Base-by-base conservation (phyloP, 2,797 vertebrate genomes). In the Gadopsis bispinosus region DNA sequence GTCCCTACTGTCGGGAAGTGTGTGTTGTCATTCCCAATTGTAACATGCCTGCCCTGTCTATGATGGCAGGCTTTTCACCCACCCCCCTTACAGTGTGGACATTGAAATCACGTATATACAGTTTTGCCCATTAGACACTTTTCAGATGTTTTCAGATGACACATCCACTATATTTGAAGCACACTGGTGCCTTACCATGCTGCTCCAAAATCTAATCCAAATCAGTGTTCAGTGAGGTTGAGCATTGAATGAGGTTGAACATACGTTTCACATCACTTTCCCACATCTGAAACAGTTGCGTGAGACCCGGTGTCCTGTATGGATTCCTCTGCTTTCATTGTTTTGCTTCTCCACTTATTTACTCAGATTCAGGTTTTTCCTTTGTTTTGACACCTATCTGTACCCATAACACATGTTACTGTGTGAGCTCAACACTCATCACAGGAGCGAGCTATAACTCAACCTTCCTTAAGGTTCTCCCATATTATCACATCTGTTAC, bases 301-400 rank as follows among this genome's bases (percentile, higher is more conserved):
- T 3, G 29, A 48, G 14, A 5, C 20, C 35, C 4, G 0, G 4
- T 7, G 31, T 8, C 35, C 7, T 8, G 6, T 26, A 26, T 26
- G 26, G 26, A 26, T 26, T 26, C 37, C 26, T 55, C 53, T 50
- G 61, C 66, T 71, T 58, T 72, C 10, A 66, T 60, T 37, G 22
- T 33, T 9, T 33, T 35, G 51, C 20, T 54, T 53, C 48, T 53
- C n/a, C 35, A 37, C n/a, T 54, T 14, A 43, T 41, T 54, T 33
- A 35, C 26, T 58, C 45, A 10, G 12, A 47, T 65, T 59, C 45
- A 66, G 43, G 17, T 73, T 79, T 31, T 62, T 51, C 35, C 58
- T 47, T 37, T 54, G 22, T 54, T 37, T 45, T n/a, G 41, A 8
- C 31, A 14, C 14, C 31, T 22, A 47, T 58, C n/a, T 74, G 26